Evolutionary conservation across 2,113 vertebrate species (phyloP), one percentile per base, ranked within the genome.

Genomic region (Axis porcinus): DNA sequence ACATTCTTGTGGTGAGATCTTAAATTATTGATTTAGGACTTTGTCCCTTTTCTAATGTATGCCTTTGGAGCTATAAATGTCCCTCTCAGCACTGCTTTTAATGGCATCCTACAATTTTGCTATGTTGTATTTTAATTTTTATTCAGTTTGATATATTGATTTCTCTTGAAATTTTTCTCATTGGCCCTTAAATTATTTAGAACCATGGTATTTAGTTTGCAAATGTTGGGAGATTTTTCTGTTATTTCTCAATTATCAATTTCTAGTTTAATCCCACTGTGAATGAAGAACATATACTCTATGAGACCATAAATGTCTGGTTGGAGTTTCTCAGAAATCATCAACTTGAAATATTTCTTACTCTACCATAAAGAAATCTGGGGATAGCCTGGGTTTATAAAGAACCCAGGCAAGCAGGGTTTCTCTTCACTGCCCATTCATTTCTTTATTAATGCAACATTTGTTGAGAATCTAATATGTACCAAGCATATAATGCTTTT

Each of bases 271-370:
- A 86, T 70, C 57, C 27, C 33, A 50, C 17, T 67, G 33, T 86
- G 27, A 9, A 82, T n/a, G 58, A 23, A 60, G 50, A 81, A 43
- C 16, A 23, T 57, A 70, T 13, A 64, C 45, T 57, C 7, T 86
- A 79, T 86, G 15, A 52, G 12, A 88, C 15, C 43, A n/a, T 52
- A 89, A 62, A 86, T 16, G 1, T 70, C 9, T 84, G 19, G 17
- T 25, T 43, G 50, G 27, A 96, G 81, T 86, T 45, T 95, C n/a
- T 94, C 40, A 86, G n/a, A 91, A 96, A 89, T 91, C 25, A 92
- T 6, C 55, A 81, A 47, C 54, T 28, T 67, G 27, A 3, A 4
- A 9, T 93, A 64, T 67, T 93, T 86, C 17, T 93, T 94, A 60
- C 27, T 54, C 45, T 84, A 76, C 36, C 28, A 58, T 40, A 58